Percentiles rank a stretch among this genome's conserved stretches.
These are phyloP conservation scores for Cotesia typhae DNA, from an alignment of 1,140 invertebrate genomes.

Conservation along the genomic window DNA sequence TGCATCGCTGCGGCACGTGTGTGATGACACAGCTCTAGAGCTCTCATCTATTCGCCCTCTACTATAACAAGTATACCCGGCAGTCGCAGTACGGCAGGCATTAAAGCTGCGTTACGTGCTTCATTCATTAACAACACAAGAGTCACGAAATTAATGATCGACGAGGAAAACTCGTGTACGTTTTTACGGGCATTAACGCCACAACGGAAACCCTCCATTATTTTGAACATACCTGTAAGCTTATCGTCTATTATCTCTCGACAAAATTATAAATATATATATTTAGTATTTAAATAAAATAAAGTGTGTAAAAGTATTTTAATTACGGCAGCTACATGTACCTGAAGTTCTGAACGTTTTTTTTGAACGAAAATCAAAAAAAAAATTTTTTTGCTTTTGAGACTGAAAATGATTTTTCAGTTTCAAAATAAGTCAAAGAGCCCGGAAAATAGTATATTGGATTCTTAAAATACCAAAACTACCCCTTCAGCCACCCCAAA, in stretches of 20 bases:
- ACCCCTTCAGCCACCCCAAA: too few relatives aligned
- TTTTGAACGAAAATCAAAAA: too few relatives aligned
- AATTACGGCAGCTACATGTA: background rate
- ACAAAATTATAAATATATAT: background rate
- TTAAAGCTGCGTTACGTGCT: slow-evolving; percentile 32
- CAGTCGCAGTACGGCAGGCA: slow-evolving; percentile 30
- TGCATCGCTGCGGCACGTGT: slow-evolving; percentile 57
- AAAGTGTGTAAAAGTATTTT: background rate
- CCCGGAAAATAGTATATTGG: too few relatives aligned
- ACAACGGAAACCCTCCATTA: background rate
- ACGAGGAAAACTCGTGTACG: slow-evolving; percentile 22
- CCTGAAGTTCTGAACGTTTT: too few relatives aligned
- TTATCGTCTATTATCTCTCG: background rate
- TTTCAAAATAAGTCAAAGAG: too few relatives aligned
- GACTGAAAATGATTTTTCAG: too few relatives aligned
- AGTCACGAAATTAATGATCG: slow-evolving; percentile 39
- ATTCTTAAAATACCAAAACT: too few relatives aligned
- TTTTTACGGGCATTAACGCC: slow-evolving; percentile 12
- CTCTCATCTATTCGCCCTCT: slow-evolving; percentile 38
- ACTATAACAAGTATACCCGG: too few relatives aligned
- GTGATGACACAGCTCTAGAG: slow-evolving; percentile 51
- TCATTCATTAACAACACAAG: slow-evolving; percentile 38
- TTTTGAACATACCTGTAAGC: background rate
- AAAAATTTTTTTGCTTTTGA: too few relatives aligned
- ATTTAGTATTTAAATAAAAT: too few relatives aligned